These are phyloP conservation scores for Achlya flavicornis DNA, from an alignment of 2,888 invertebrate genomes.

Conservation along the genomic window DNA sequence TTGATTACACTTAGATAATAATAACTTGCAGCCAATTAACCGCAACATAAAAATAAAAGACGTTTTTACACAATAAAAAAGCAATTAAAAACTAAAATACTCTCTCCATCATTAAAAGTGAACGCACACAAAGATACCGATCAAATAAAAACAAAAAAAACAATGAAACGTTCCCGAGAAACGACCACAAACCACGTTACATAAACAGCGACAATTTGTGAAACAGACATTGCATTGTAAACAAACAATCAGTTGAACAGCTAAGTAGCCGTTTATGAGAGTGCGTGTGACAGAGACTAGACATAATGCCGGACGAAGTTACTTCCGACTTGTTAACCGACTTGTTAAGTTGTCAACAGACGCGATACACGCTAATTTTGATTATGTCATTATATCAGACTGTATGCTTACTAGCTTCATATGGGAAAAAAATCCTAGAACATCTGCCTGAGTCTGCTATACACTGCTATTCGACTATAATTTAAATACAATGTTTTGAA, in stretches of 20 bases:
- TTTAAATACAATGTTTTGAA: no score
- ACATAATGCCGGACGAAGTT: background rate
- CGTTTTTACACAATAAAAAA: background rate
- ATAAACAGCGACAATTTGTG: background rate
- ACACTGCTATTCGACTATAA: no score
- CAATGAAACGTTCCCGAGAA: background rate
- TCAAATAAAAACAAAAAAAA: background rate
- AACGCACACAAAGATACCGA: background rate
- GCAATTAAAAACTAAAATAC: background rate
- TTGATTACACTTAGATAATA: no score
- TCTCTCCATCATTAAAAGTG: background rate
- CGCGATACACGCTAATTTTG: background rate
- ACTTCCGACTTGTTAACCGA: slow-evolving; percentile 8
- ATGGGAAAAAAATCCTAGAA: no score
- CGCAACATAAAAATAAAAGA: no score
- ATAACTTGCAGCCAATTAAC: no score
- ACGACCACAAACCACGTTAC: background rate
- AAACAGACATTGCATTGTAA: slow-evolving; percentile 2
- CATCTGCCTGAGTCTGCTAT: no score
- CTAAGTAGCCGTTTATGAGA: slow-evolving; percentile 9
- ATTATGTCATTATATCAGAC: background rate
- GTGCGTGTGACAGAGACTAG: slow-evolving; percentile 4
- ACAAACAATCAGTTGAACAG: background rate
- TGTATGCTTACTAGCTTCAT: no score
- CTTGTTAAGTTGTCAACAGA: background rate